Conservation (phyloP, 2,888 invertebrate species). For the Leucoptera coffeella region DNA sequence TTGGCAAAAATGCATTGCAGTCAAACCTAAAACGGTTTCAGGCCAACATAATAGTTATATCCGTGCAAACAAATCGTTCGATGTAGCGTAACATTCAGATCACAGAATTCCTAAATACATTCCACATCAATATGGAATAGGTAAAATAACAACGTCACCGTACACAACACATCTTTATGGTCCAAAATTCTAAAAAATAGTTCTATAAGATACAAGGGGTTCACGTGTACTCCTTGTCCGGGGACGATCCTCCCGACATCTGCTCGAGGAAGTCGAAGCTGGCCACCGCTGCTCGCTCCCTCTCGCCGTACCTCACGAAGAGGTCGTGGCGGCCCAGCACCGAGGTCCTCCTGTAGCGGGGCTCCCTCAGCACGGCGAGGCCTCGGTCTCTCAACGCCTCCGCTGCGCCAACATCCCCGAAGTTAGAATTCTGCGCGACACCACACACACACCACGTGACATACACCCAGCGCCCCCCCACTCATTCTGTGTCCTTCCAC, state of each 20-base stretch:
- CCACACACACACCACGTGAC: conserved; percentile 12
- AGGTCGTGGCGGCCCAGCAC: conserved; percentile 73
- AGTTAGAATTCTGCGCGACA: conserved; percentile 16
- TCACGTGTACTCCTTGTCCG: conserved; percentile 39
- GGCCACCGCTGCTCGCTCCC: conserved; percentile 71
- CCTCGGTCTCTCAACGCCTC: conserved; percentile 54
- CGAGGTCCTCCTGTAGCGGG: conserved; percentile 55
- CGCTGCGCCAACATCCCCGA: conserved; percentile 42
- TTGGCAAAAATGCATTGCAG: no score
- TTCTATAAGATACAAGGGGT: no score
- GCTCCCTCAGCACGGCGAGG: conserved; percentile 47
- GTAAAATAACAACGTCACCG: no score
- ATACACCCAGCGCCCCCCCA: background rate
- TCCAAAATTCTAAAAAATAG: no score
- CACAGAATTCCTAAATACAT: no score
- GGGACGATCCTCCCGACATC: conserved; percentile 39
- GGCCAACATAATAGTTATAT: no score
- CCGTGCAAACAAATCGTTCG: no score
- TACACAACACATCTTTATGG: no score
- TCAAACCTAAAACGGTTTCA: no score
- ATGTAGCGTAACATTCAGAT: no score
- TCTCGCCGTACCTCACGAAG: conserved; percentile 71
- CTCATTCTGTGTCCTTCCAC: no score
- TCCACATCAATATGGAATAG: no score
- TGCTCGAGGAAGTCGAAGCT: conserved; percentile 75